Conservation (phyloP, 2,113 vertebrate genomes). For the Protobothrops mucrosquamatus region DNA sequence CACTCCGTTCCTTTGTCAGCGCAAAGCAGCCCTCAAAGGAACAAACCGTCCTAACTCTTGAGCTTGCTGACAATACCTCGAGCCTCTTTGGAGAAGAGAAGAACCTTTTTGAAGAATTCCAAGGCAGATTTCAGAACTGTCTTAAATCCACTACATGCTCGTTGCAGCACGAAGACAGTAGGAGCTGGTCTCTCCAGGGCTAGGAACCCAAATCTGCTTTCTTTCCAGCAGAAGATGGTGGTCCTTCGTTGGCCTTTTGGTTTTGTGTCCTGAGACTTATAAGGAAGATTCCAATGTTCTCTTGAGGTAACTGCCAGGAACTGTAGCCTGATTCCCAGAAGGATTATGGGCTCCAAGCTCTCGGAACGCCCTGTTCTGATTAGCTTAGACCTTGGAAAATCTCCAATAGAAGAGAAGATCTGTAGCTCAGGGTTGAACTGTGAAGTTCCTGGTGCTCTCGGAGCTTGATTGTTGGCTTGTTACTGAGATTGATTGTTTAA, state of each 20-base stretch:
- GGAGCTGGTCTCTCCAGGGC: neutral
- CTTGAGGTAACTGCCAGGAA: slow-evolving; percentile 50
- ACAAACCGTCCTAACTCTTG: neutral
- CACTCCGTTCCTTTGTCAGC: neutral
- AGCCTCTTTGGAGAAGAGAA: neutral
- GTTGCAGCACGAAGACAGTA: neutral
- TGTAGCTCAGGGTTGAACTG: neutral
- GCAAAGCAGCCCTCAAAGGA: neutral
- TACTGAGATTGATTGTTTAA: neutral
- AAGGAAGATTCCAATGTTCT: slow-evolving; percentile 54
- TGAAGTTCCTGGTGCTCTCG: neutral
- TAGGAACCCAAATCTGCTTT: neutral
- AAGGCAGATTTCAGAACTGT: neutral
- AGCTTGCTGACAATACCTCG: neutral
- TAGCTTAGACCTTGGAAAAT: neutral
- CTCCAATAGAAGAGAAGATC: neutral
- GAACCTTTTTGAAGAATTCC: neutral
- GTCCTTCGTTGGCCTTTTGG: neutral
- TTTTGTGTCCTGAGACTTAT: slow-evolving; percentile 41
- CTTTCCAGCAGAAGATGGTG: neutral
- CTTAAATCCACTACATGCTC: neutral
- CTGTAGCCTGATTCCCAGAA: slow-evolving; percentile 50
- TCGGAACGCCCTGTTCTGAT: neutral
- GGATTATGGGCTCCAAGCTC: slow-evolving; percentile 30
- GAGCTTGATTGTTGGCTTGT: neutral